Percentiles rank a stretch among this genome's conserved stretches.
Evolutionary conservation across 2,797 vertebrate species (phyloP).

Genomic region (Cynopterus sphinx): DNA sequence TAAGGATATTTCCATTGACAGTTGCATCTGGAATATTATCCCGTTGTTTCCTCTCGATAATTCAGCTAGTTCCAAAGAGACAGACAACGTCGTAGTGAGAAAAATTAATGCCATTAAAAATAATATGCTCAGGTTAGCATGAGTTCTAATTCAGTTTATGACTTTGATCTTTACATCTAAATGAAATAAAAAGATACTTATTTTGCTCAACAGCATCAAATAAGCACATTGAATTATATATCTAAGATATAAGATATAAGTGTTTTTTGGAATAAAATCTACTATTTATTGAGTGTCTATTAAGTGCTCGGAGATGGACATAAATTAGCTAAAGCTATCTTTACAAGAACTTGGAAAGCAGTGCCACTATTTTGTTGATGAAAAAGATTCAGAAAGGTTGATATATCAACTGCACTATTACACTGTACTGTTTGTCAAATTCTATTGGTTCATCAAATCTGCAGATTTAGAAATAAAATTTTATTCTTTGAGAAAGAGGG

Average conservation of each 20-base stretch:
- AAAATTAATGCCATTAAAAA: neutral
- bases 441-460: neutral
- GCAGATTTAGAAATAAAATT: neutral
- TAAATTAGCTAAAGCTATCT: neutral
- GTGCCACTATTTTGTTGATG: neutral
- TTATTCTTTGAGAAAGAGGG: neutral
- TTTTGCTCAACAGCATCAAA: neutral
- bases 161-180: neutral
- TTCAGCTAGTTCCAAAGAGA: neutral
- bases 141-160: neutral
- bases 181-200: neutral
- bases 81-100: neutral
- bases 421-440: neutral
- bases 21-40: too few species aligned
- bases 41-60: neutral
- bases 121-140: neutral
- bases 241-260: neutral
- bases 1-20: too few species aligned
- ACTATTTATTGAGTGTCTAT: neutral
- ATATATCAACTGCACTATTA: rapidly evolving
- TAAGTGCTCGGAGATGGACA: neutral
- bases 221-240: neutral
- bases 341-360: neutral
- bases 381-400: neutral
- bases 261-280: neutral